These are phyloP conservation scores for Rhinichthys klamathensis DNA, from an alignment of 2,113 vertebrate genomes.

Conservation along the genomic window DNA sequence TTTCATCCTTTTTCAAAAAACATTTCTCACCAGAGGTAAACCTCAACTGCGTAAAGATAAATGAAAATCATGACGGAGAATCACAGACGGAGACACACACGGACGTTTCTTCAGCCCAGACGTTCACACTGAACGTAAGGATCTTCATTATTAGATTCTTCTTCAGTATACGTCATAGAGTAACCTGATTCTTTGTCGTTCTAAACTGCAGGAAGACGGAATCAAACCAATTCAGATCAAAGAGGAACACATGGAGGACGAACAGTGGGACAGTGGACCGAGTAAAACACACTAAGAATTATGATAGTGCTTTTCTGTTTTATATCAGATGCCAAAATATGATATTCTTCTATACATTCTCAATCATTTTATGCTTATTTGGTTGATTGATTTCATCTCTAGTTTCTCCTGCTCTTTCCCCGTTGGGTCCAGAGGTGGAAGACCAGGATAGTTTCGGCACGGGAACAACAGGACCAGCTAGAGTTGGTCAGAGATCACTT, in stretches of 20 bases:
- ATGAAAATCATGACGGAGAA: conserved; percentile 14
- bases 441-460: conserved; percentile 18
- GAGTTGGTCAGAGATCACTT: conserved; percentile 2
- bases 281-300: conserved; percentile 32
- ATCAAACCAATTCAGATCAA: conserved; percentile 51
- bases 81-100: not conserved
- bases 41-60: not conserved
- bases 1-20: too few species aligned
- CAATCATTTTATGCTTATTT: not conserved
- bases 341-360: not conserved
- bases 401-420: conserved; percentile 12
- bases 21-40: not conserved
- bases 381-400: not conserved
- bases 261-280: conserved; percentile 22
- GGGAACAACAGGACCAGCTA: not conserved
- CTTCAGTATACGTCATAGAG: not conserved
- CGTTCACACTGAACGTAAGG: conserved; percentile 14
- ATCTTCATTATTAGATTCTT: too few species aligned
- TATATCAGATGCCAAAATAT: not conserved
- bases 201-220: not conserved
- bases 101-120: not conserved
- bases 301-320: not conserved
- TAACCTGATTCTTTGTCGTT: not conserved
- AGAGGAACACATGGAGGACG: conserved; percentile 53
- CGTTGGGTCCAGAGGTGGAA: not conserved